Evolutionary conservation across 2,888 invertebrate species (phyloP).

Genomic region (Terebella lapidaria): DNA sequence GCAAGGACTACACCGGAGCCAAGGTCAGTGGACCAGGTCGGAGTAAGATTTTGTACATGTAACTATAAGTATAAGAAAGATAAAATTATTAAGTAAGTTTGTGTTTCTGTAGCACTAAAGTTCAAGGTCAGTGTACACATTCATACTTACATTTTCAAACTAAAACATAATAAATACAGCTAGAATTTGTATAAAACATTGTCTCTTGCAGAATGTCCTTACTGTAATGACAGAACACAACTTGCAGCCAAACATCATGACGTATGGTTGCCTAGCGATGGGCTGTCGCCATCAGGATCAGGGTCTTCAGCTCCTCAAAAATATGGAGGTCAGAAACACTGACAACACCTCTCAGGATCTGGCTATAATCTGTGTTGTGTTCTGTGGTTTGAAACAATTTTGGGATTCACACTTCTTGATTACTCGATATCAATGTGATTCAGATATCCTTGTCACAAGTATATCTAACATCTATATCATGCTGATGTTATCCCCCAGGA

Average conservation of each 20-base stretch:
- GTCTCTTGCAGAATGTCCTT: too few species aligned
- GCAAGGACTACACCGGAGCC: conserved; percentile 57
- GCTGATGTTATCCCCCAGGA: conserved; percentile 32
- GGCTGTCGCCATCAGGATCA: conserved; percentile 66
- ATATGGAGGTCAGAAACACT: conserved; percentile 61
- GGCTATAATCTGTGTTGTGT: neutral
- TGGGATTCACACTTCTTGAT: too few species aligned
- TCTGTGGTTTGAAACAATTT: too few species aligned
- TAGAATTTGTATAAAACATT: too few species aligned
- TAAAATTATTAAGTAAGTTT: too few species aligned
- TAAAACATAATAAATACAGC: too few species aligned
- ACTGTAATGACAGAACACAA: conserved; percentile 13
- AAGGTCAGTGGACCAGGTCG: conserved; percentile 59
- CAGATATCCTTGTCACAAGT: too few species aligned
- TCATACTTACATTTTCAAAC: too few species aligned
- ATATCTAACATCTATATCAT: neutral
- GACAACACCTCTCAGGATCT: neutral
- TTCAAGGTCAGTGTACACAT: too few species aligned
- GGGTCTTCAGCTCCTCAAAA: conserved; percentile 64
- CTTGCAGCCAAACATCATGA: conserved; percentile 56
- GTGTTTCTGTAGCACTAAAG: too few species aligned
- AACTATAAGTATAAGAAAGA: neutral
- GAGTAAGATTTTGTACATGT: too few species aligned
- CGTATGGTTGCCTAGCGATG: conserved; percentile 80
- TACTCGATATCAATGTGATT: too few species aligned